Base-by-base conservation (phyloP, 2,888 invertebrate species). In the Dexiosoma caninum region DNA sequence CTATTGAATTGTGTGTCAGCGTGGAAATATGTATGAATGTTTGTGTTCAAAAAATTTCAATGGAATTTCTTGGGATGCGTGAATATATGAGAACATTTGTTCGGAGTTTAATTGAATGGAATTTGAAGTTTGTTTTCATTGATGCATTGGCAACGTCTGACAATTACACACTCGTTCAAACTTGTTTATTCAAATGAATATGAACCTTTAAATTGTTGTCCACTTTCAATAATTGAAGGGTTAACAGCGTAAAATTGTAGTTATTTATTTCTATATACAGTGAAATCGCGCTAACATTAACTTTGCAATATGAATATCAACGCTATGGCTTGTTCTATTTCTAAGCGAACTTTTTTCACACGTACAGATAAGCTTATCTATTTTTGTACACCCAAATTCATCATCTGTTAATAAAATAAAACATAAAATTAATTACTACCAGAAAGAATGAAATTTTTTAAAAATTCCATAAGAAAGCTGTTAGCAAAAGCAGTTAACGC, bases 91-190 rank as follows among this genome's bases (percentile, higher is more conserved):
- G 67, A 59, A 37, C 64, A 59, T 70, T 71, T 64, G 64, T 64
- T 70, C 51, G 66, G 53, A 66, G 60, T 44, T 78, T 72, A 59
- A 78, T 72, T 66, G 66, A 72, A 76, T 60, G 16, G 35, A 64
- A 72, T 74, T 74, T 46, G 10, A 53, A 74, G 55, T 23, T 44
- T 27, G 8, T 53, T 60, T 69, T 46, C 27, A 44, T 46, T 67
- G 42, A 66, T 78, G 64, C 57, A 71, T 71, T 66, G 70, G 66
- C 64, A 70, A 70, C 55, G 69, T 69, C 49, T 37, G 59, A 59
- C 49, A 59, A 40, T 44, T 32, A 42, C 40, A 53, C 53, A 55
- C 19, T n/a, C 53, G 0, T 30, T 21, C 7, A n/a, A 19, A 14
- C 1, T 42, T 5, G 14, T 40, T 9, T 70, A 66, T 71, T 59